Evolutionary conservation across 2,797 vertebrate species (phyloP), one percentile per base, ranked within the genome.

Genomic region (Lemur catta): DNA sequence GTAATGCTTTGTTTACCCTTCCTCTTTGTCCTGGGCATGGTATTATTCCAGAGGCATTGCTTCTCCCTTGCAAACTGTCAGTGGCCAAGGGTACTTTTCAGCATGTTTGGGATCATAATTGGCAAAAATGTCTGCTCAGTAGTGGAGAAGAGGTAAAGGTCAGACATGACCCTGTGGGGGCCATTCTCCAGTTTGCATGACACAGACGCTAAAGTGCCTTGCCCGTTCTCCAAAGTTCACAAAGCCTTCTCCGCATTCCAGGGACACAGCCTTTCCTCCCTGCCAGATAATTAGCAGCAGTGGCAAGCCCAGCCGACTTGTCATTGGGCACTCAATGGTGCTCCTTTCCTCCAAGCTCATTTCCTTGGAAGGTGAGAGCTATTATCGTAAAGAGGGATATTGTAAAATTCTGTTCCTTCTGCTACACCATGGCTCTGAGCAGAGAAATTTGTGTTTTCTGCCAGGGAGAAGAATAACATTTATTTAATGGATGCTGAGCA

Each of bases 1-100:
- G 93, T 93, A 95, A 97, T 88, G 95, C 94, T 98, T 98, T 98
- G 96, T 98, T 98, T 98, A 98, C 91, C 86, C 84, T 96, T 97
- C 86, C 12, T 97, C 91, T 97, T 98, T 93, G 94, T 97, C 96
- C 90, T 35, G 80, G 46, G 35, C 28, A 82, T 63, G 71, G 43
- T 95, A 95, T 98, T 97, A 98, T 97, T 98, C 98, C 94, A 96
- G 94, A 97, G 92, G 84, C 67, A 96, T 92, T 95, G 97, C 84
- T 78, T 97, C 97, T 90, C 63, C 94, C 46, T 93, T 89, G 93
- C 76, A 98, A 98, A 98, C 97, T 97, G 94, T 97, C 96, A 97
- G 48, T 96, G 92, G 94, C 93, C 90, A 80, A 75, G 43, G 33
- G 3, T 9, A 0, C 2, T 97, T 98, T 97, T 92, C n/a, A 74